Evolutionary conservation across 2,888 invertebrate species (phyloP), one percentile per base, ranked within the genome.

Genomic region (Cancer borealis): DNA sequence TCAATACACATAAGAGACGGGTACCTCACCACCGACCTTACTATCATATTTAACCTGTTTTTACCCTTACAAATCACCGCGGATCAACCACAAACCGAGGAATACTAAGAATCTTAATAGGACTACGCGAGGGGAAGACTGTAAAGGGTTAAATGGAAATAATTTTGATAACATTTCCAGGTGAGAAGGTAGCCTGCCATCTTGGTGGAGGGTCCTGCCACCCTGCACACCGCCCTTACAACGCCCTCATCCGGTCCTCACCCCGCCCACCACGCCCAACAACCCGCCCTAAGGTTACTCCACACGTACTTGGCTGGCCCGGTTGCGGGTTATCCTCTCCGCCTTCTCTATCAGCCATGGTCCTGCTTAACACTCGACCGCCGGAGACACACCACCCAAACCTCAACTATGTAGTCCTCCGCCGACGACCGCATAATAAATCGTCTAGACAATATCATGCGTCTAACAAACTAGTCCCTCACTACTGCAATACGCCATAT

Each of bases 351-450:
- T 92, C 93, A 93, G 95, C 94, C 95, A 95, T 95, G 91, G 91
- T 95, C 90, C 91, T 91, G 87, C 87, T 87, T 84, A 87, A 88
- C 93, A 95, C 93, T 92, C 95, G 92, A 39, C 84, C 92, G 94
- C 93, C 79, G 92, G 49, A 95, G 90, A 93, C 94, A 92, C 92
- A 79, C 87, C 90, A 88, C 87, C 94, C 93, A 94, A 94, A 91
- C 90, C 95, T 92, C 94, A 88, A 95, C 95, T 95, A 73, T 79
- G 91, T 91, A 88, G 88, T 94, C 94, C 46, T 92, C 94, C 94
- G 94, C 94, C 93, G 91, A 93, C 95, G 92, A 92, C 95, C 95
- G 95, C 95, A 95, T 95, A 93, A 95, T 95, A 95, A 93, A 93
- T 93, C 92, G 95, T 95, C 95, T 95, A 95, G 95, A 95, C 95